Evolutionary conservation across 2,797 vertebrate genomes (phyloP).

Genomic region (Amazona ochrocephala): DNA sequence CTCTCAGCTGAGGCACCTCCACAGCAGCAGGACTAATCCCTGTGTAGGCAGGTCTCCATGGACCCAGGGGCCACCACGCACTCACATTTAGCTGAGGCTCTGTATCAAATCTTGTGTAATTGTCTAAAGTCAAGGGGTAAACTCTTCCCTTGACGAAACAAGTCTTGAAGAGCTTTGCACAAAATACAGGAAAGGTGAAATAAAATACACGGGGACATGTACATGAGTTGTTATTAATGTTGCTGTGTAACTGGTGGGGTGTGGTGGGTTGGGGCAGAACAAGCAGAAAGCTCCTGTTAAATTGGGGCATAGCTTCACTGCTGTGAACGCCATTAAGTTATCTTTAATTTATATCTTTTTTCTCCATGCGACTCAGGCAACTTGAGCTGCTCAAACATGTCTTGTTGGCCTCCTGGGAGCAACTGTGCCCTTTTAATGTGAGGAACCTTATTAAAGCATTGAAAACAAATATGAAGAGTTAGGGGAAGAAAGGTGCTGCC

Average conservation of each 20-base stretch:
- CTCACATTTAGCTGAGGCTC: neutral
- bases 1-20: neutral
- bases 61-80: neutral
- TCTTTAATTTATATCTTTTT: neutral
- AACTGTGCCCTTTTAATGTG: neutral
- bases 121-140: neutral
- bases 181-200: neutral
- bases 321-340: neutral
- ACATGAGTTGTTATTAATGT: rapidly evolving
- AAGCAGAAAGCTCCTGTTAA: rapidly evolving
- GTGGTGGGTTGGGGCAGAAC: neutral
- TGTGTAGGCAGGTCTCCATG: rapidly evolving
- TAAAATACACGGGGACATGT: neutral
- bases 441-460: neutral
- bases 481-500: neutral
- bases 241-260: neutral
- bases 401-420: neutral
- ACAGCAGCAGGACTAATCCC: neutral
- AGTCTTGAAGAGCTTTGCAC: neutral
- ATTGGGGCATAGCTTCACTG: neutral
- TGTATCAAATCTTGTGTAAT: neutral
- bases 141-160: neutral
- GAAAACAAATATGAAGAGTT: neutral
- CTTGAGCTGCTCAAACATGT: neutral
- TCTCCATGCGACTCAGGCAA: rapidly evolving